Evolutionary conservation across 1,140 invertebrate genomes (phyloP).

Genomic region (Nasonia vitripennis): DNA sequence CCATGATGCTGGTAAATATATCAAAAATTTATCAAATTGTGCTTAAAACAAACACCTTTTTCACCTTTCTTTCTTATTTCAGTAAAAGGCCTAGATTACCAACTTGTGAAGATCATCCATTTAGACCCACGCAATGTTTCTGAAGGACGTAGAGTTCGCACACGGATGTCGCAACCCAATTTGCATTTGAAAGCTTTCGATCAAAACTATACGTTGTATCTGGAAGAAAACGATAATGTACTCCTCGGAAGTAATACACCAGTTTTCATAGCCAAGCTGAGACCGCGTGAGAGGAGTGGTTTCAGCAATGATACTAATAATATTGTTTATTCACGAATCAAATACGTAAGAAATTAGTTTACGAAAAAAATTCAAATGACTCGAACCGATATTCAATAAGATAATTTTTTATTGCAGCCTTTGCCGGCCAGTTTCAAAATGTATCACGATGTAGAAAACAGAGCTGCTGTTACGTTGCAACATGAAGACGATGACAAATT

Average conservation of each 20-base stretch:
- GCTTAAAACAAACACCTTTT: neutral
- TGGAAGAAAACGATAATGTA: constrained; percentile 9
- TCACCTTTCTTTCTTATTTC: neutral
- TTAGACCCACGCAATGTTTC: neutral
- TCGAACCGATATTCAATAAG: neutral
- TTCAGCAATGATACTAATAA: neutral
- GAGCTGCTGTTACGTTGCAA: neutral
- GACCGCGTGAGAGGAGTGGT: too few species aligned
- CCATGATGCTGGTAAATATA: neutral
- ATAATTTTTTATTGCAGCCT: neutral
- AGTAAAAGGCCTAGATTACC: constrained; percentile 28
- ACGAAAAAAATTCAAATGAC: neutral
- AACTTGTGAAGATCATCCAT: constrained; percentile 26
- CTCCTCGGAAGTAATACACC: constrained; percentile 28
- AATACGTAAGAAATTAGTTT: constrained; percentile 17
- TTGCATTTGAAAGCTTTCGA: constrained; percentile 29
- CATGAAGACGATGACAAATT: neutral
- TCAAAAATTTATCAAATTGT: neutral
- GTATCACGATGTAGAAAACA: constrained; percentile 12
- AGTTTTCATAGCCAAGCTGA: constrained; percentile 13
- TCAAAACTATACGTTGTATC: constrained; percentile 32
- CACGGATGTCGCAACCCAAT: neutral
- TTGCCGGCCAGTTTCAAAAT: neutral
- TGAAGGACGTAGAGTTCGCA: neutral
- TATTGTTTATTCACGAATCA: neutral